Evolutionary conservation across 2,113 vertebrate genomes (phyloP).

Genomic region (Chamaetylas fuelleborni): DNA sequence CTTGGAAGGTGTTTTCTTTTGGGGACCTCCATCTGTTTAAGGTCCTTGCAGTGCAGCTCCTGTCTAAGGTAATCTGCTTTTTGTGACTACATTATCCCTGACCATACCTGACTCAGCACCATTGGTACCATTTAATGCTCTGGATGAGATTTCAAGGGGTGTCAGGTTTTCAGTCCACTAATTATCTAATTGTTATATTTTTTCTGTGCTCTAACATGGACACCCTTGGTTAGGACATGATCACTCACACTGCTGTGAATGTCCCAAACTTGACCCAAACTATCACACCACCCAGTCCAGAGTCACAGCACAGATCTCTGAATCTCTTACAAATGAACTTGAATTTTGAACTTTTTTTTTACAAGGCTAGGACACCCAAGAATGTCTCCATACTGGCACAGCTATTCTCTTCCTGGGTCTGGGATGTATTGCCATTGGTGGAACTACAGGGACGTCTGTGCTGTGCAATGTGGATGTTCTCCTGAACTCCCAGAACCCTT

Average conservation of each 20-base stretch:
- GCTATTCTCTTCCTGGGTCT: not conserved
- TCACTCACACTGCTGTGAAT: not conserved
- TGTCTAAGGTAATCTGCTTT: not conserved
- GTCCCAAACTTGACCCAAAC: not conserved
- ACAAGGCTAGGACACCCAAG: not conserved
- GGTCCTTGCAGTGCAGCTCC: not conserved
- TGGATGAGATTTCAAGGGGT: not conserved
- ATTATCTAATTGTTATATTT: too few species aligned
- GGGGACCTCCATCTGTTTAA: not conserved
- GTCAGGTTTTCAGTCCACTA: not conserved
- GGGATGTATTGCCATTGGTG: not conserved
- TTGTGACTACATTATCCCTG: not conserved
- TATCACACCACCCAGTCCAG: not conserved
- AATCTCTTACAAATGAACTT: not conserved
- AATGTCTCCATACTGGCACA: not conserved
- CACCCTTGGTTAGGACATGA: not conserved
- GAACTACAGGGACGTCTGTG: not conserved
- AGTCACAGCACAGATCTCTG: not conserved
- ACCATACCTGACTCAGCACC: not conserved
- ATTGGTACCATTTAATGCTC: not conserved
- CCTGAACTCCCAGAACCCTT: not conserved
- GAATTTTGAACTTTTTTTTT: not conserved
- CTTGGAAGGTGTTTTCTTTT: not conserved
- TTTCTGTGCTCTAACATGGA: not conserved
- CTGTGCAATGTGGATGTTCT: not conserved